Conservation (phyloP, 2,888 invertebrate species). For the Scelioninae gen. 2 region DNA sequence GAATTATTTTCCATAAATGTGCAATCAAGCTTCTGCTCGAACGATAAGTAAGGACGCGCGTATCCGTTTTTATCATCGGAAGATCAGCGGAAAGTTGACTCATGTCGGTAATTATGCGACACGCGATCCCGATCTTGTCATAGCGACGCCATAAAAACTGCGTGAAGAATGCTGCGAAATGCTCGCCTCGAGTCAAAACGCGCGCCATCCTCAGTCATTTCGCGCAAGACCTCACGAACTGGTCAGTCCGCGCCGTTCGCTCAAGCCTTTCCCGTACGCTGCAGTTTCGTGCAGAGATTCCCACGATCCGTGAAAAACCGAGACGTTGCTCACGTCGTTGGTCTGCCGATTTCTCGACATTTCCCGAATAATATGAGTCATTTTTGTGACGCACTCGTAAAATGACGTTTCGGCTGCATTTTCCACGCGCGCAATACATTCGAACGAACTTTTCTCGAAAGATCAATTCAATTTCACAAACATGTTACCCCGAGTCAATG, state of each 20-base stretch:
- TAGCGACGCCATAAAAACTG: constrained; percentile 7
- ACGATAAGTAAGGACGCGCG: background rate
- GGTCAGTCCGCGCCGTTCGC: constrained; percentile 18
- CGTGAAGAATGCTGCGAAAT: constrained; percentile 38
- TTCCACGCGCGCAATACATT: too few relatives aligned
- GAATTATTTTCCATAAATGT: too few relatives aligned
- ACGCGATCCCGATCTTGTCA: constrained; percentile 38
- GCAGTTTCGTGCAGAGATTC: constrained; percentile 12
- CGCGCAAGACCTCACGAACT: constrained; percentile 44
- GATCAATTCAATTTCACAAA: too few relatives aligned
- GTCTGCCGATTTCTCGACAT: too few relatives aligned
- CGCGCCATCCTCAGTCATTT: constrained; percentile 40
- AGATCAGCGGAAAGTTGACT: constrained; percentile 26
- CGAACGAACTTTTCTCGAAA: too few relatives aligned
- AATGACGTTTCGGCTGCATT: too few relatives aligned
- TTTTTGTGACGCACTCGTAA: too few relatives aligned
- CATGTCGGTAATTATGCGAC: constrained; percentile 45
- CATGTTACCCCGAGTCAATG: too few relatives aligned
- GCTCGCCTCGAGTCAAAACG: constrained; percentile 37
- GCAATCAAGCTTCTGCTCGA: background rate
- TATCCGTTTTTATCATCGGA: constrained; percentile 31
- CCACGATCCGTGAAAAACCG: constrained; percentile 16
- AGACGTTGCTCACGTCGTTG: constrained; percentile 11
- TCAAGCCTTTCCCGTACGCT: constrained; percentile 9
- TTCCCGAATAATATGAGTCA: too few relatives aligned